Conservation (phyloP, 2,797 vertebrate species). For the Amblyopsis hoosieri region DNA sequence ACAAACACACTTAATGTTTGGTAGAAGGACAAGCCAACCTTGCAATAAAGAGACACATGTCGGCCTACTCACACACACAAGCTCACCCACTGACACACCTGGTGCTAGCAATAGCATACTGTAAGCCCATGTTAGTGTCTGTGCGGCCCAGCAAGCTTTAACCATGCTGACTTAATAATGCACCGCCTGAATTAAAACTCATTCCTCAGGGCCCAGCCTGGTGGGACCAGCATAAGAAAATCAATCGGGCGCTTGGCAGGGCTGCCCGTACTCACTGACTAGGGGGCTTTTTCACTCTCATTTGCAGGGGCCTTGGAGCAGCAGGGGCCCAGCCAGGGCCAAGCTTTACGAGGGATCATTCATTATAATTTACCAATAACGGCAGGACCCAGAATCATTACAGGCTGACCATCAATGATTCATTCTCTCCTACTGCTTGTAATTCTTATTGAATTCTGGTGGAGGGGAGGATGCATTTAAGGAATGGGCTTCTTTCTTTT, state of each 20-base stretch:
- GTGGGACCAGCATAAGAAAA: slow-evolving; percentile 93
- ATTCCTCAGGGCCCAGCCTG: slow-evolving; percentile 87
- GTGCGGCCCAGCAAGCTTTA: slow-evolving; percentile 36
- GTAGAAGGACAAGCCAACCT: too few species aligned
- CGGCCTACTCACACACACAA: slow-evolving; percentile 3
- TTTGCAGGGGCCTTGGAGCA: slow-evolving; percentile 81
- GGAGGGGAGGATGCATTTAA: slow-evolving; percentile 31
- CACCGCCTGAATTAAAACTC: slow-evolving; percentile 91
- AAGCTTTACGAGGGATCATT: slow-evolving; percentile 77
- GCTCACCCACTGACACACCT: slow-evolving; percentile 30
- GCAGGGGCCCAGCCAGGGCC: slow-evolving; percentile 62
- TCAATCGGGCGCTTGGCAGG: slow-evolving; percentile 88
- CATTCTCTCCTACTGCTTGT: slow-evolving; percentile 64
- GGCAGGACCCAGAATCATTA: slow-evolving; percentile 77
- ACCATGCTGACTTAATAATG: slow-evolving; percentile 74
- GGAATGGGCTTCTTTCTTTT: slow-evolving; percentile 63
- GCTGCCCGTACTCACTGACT: slow-evolving; percentile 77
- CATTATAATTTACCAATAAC: slow-evolving; percentile 86
- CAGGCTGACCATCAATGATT: slow-evolving; percentile 75
- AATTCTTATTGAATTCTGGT: slow-evolving; percentile 60
- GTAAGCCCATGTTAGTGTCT: slow-evolving; percentile 40
- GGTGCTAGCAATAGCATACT: slow-evolving; percentile 33
- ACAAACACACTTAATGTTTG: neutral
- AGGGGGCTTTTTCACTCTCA: slow-evolving; percentile 82
- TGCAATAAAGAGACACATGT: neutral